Percentiles rank a stretch among this genome's conserved stretches.
Evolutionary conservation across 2,797 vertebrate species (phyloP).

Genomic region (Onychomys arenicola): DNA sequence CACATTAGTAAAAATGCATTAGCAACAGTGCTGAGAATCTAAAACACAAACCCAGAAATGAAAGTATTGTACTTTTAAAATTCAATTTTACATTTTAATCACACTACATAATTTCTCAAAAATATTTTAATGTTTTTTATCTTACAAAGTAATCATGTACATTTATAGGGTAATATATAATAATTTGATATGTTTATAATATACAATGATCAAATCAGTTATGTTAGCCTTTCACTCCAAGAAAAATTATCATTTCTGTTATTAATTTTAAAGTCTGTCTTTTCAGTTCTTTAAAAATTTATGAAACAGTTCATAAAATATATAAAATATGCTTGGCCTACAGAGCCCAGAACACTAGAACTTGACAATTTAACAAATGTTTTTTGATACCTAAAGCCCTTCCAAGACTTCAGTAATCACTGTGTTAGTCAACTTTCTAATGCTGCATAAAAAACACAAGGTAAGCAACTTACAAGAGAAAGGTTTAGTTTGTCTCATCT

Average conservation of each 20-base stretch:
- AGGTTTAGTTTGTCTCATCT: not conserved
- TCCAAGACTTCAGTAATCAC: not conserved
- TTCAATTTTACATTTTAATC: not conserved
- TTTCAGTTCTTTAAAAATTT: not conserved
- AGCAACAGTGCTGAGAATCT: not conserved
- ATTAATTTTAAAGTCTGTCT: not conserved
- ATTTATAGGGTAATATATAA: accelerated
- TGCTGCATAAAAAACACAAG: not conserved
- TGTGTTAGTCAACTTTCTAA: not conserved
- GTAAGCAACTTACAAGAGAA: not conserved
- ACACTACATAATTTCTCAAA: not conserved
- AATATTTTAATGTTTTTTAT: not conserved
- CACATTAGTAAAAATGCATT: not conserved
- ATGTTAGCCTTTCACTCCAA: not conserved
- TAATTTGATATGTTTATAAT: not conserved
- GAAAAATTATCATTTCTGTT: not conserved
- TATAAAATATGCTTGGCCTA: not conserved
- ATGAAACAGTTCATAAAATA: not conserved
- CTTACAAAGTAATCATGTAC: not conserved
- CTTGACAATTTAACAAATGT: not conserved
- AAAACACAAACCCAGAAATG: not conserved
- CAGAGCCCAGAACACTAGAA: not conserved
- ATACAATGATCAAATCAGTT: not conserved
- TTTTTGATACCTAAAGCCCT: not conserved
- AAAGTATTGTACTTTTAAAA: not conserved